Base-by-base conservation (phyloP, 1,140 invertebrate species). In the Drosophila miranda region DNA sequence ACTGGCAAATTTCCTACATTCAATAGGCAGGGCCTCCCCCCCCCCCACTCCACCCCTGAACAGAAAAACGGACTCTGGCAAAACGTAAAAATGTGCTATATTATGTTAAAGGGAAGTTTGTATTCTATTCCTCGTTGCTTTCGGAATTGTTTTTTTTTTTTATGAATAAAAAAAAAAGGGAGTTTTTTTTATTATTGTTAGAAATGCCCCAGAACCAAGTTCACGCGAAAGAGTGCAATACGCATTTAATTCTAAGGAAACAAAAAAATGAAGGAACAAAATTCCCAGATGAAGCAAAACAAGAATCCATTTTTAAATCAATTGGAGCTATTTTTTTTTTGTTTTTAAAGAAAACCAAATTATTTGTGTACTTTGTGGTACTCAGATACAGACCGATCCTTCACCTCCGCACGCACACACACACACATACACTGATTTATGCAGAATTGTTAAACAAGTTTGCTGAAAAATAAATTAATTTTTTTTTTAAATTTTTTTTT, bases 181-280 rank as follows among this genome's bases (percentile, higher is more conserved):
- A 16, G 9, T 9, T 13, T 51, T 58, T 9, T 43, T 41, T 61
- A 48, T 50, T 62, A 48, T 68, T 72, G 60, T 77, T 64, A 21
- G 16, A 51, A 66, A 41, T 68, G 45, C 49, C 67, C 55, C 61
- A 70, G 81, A 86, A 86, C 81, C 57, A 86, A 86, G 81, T 86
- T 86, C 81, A 68, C 54, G 34, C 34, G 60, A 70, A 48, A 71
- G 78, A 77, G 81, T 86, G 81, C 81, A 86, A 86, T 86, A 86
- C 86, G 73, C 69, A 75, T 84, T 79, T 69, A 54, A 38, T 42
- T 58, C 45, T 43, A 64, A 63, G 48, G 52, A 11, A 14, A 34
- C n/a, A 55, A 44, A 28, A 44, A 5, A 11, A 45, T 16, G 0
- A 54, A 23, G 23, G 23, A 23, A 23, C 6, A 43, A 67, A 52